Conservation (phyloP, 2,888 invertebrate genomes). For the Agonum fuliginosum region DNA sequence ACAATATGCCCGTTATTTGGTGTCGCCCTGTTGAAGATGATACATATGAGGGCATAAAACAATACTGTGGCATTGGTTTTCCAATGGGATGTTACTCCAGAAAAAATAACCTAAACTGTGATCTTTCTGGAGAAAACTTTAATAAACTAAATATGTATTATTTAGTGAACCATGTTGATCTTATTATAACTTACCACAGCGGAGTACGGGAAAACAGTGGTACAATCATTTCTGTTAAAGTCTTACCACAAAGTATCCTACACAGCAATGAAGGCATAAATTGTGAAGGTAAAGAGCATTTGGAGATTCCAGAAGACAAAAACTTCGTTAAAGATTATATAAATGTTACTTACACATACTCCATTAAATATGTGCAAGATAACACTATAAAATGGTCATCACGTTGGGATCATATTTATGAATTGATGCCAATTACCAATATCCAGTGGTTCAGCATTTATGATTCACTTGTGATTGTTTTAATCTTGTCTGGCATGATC, state of each 20-base stretch:
- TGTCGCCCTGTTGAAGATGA: conserved; percentile 87
- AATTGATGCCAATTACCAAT: conserved; percentile 98
- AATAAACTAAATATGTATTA: conserved; percentile 82
- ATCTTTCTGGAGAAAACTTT: conserved; percentile 63
- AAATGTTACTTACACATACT: conserved; percentile 89
- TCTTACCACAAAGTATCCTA: conserved; percentile 71
- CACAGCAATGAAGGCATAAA: conserved; percentile 64
- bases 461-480: conserved; percentile 96
- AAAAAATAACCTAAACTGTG: conserved; percentile 51
- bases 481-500: conserved; percentile 99
- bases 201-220: conserved; percentile 89
- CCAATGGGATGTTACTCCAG: conserved; percentile 91
- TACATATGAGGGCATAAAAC: too few relatives aligned
- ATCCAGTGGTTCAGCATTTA: conserved; percentile 99
- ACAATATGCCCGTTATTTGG: conserved; percentile 99
- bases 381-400: conserved; percentile 97
- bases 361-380: conserved; percentile 86
- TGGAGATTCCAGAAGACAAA: conserved; percentile 52
- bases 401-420: conserved; percentile 99
- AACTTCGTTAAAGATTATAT: conserved; percentile 73
- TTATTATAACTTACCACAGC: conserved; percentile 94
- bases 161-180: conserved; percentile 97
- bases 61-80: conserved; percentile 95
- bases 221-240: conserved; percentile 89
- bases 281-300: conserved; percentile 75